phyloP scores from a whole-genome alignment of 2,113 vertebrate species.

The Eclectus roratus region DNA sequence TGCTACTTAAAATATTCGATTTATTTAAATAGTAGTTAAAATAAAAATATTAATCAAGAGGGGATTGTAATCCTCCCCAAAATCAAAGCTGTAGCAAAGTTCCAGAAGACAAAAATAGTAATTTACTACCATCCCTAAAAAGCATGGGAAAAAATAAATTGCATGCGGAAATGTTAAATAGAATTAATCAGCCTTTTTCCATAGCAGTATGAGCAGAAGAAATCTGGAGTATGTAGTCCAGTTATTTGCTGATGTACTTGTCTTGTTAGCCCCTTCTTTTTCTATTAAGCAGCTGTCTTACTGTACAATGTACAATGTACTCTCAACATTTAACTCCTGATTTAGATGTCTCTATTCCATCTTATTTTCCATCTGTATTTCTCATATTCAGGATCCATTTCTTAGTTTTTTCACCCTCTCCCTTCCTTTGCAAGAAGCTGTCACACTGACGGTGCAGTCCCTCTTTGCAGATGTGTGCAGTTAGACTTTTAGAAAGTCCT shows the following conservation, averaged over 20 bases:
- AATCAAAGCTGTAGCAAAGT: background rate
- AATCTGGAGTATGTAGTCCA: background rate
- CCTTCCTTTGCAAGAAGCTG: background rate
- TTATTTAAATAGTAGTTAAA: background rate
- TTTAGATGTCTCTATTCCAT: background rate
- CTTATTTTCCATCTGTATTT: background rate
- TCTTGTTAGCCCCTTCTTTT: background rate
- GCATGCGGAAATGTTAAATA: background rate
- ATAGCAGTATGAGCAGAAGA: background rate
- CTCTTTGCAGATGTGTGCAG: background rate
- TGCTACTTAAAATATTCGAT: background rate
- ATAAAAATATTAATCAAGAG: background rate
- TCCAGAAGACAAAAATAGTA: background rate
- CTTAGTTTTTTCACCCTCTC: background rate
- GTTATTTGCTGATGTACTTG: background rate
- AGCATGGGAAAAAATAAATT: background rate
- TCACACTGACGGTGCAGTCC: background rate
- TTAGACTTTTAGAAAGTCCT: background rate
- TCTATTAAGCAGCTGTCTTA: background rate
- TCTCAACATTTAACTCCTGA: background rate
- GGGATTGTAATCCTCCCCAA: background rate
- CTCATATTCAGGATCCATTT: background rate
- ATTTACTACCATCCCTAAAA: background rate
- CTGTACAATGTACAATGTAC: background rate
- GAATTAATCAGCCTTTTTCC: background rate